Conservation (phyloP, 2,888 invertebrate species). For the Adelphocoris suturalis region DNA sequence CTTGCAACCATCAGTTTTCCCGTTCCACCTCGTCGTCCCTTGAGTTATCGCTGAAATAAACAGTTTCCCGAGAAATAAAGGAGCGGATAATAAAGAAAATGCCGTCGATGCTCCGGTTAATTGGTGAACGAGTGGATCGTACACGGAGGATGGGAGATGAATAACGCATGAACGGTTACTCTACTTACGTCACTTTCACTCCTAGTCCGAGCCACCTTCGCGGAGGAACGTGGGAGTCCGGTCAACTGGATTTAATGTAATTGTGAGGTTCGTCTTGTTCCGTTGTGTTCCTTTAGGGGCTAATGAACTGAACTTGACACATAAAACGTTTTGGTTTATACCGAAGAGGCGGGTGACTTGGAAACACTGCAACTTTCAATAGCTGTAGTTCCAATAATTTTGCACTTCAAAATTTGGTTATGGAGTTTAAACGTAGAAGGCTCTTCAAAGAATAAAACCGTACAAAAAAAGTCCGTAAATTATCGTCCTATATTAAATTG, state of each 20-base stretch:
- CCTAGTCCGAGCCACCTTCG: background rate
- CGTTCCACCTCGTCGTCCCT: background rate
- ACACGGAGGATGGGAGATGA: background rate
- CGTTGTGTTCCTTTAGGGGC: no score
- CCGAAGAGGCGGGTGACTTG: no score
- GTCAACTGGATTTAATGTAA: background rate
- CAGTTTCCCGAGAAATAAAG: background rate
- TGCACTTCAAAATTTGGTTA: no score
- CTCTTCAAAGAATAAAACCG: no score
- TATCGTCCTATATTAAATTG: no score
- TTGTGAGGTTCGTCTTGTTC: background rate
- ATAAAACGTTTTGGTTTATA: no score
- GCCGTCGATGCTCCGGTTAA: background rate
- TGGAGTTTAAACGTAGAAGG: no score
- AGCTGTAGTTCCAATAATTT: no score
- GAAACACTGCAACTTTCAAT: no score
- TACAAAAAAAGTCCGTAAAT: no score
- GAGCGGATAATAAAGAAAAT: background rate
- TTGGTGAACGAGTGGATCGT: background rate
- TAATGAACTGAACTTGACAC: no score
- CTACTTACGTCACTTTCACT: conserved; percentile 51
- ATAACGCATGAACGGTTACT: conserved; percentile 50
- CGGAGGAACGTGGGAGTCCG: background rate
- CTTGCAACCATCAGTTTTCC: background rate
- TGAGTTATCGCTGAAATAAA: background rate